phyloP scores from a whole-genome alignment of 2,113 vertebrate species.

The Myiagra hebetior region DNA sequence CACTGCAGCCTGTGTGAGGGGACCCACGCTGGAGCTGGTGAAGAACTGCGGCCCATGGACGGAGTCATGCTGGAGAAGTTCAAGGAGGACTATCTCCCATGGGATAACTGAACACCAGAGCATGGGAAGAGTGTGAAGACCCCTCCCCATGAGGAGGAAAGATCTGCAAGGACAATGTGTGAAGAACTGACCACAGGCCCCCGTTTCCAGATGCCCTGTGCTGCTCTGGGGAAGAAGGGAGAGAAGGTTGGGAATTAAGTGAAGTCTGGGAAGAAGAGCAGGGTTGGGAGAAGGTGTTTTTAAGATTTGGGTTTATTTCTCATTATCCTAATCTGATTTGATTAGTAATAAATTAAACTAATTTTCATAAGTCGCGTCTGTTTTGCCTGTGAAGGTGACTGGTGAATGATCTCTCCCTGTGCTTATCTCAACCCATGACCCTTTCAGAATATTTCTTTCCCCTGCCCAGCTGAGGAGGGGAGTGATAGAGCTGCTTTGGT shows the following conservation, averaged over 20 bases:
- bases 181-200: neutral
- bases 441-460: neutral
- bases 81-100: neutral
- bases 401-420: neutral
- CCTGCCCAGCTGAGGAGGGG: neutral
- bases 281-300: neutral
- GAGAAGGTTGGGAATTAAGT: neutral
- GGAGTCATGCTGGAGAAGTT: neutral
- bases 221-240: neutral
- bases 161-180: accelerated
- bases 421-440: neutral
- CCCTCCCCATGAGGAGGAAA: neutral
- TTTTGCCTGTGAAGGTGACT: neutral
- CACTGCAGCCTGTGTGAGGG: neutral
- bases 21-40: accelerated
- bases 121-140: neutral
- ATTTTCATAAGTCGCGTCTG: neutral
- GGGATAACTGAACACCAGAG: neutral
- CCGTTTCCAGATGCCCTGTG: neutral
- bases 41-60: neutral
- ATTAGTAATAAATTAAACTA: neutral
- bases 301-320: neutral
- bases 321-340: neutral
- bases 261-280: neutral
- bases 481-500: neutral